Base-by-base conservation (phyloP, 2,113 vertebrate species). In the Triplophysa siluroides region DNA sequence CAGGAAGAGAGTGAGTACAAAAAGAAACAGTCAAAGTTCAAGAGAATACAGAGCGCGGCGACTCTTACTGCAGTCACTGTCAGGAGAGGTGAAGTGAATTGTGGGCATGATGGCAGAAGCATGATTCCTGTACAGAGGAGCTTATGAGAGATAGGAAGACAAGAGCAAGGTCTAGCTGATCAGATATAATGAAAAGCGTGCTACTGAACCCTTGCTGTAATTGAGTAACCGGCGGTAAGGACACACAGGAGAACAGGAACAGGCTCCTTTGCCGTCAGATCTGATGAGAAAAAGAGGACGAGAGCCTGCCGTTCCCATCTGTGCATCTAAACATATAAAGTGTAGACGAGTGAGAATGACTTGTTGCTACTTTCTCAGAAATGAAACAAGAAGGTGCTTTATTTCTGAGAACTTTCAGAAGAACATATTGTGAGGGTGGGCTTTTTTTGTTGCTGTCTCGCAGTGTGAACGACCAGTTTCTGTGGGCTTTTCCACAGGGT, bases 1-100 rank as follows among this genome's bases (percentile, higher is more conserved):
- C 56, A 61, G 54, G 52, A 23, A 45, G 56, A 56, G 19, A 76
- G 38, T n/a, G 62, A 14, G 45, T 38, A 38, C 33, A 58, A 21
- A 47, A 76, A 63, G 18, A 73, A 23, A 63, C 26, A 60, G 21
- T n/a, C 41, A 50, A 3, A 76, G 73, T 23, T 75, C 23, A 75
- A 63, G 41, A 76, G 24, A 29, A 63, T 63, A 63, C 62, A 41
- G 16, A 63, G 21, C 16, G 1, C 1, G 9, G 26, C 43, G 23
- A 41, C 56, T 61, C 56, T 74, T 56, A 13, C 50, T 21, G 26
- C 18, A 74, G 19, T 8, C 56, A 18, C 8, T 61, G 54, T 1
- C 3, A 75, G n/a, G 1, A 75, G 23, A 71, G 69, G 16, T 71
- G 41, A 75, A 60, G 70, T 41, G 54, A 58, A 58, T n/a, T 21